Evolutionary conservation across 2,797 vertebrate species (phyloP), one percentile per base, ranked within the genome.

Genomic region (Sebastes baramenuke): DNA sequence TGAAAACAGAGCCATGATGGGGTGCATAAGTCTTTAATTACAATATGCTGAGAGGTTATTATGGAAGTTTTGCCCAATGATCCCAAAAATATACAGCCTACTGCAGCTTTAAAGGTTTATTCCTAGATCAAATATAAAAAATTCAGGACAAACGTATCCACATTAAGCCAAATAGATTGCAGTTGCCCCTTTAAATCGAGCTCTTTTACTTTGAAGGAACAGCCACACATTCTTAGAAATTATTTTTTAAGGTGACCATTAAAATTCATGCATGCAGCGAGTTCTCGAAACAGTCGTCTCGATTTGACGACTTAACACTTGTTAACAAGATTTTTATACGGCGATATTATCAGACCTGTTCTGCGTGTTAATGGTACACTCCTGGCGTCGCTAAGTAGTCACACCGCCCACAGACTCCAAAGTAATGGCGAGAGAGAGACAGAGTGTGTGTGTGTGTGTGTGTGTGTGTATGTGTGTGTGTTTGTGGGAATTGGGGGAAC

Each of bases 381-480:
- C 52, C 80, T 86, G 76, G 32, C 25, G 6, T 74, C 6, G 13
- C 81, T 83, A 80, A 87, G 77, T 72, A 76, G 58, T 79, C 70
- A 70, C 73, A 69, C 83, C 72, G 34, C 83, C 87, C 79, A 54
- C 80, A 84, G 49, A 65, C 64, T 77, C 83, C 56, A 67, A 83
- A 91, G 72, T 32, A 73, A 83, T 74, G 34, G 76, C 22, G 0
- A 64, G 55, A 79, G 59, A 80, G 58, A n/a, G 2, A 2, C 30
- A 14, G 36, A 1, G 12, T 38, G 2, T 30, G 32, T 46, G 55
- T 56, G 55, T 49, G 60, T 70, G 36, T 76, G 61, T 46, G 60
- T 70, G 49, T 52, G 67, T 67, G 65, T 46, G 54, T 46, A 29
- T 46, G 73, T 65, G 49, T 29, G 32, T 34, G 34, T 34, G 32